Evolutionary conservation across 2,888 invertebrate species (phyloP), one percentile per base, ranked within the genome.

Genomic region (Trissolcus brochymenae): DNA sequence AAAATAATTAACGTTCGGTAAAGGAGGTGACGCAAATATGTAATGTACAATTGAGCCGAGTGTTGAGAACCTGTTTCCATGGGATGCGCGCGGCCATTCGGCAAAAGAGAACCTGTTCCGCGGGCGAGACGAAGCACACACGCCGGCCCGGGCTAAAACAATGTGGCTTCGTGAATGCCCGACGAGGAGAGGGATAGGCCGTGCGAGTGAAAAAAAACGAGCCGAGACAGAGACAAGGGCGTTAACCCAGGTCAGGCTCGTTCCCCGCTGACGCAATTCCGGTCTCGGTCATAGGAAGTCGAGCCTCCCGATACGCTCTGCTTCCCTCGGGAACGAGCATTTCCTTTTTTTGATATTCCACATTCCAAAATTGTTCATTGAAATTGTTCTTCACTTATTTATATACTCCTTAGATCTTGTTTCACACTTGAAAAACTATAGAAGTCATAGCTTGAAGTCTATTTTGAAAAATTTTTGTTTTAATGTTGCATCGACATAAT

Each of bases 21-120:
- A 46, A 60, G 60, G 64, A 76, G 71, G 71, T 66, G 70, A 57
- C 51, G 60, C 53, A 66, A 71, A 76, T 66, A 61, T 64, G 50
- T 59, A 43, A 62, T 40, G 74, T 49, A 49, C 64, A 64, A 56
- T 70, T 56, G 57, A 70, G 61, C 19, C 61, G 61, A 51, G 46
- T 54, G 64, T 19, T 62, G 53, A 53, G 80, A 82, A 82, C 82
- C 82, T 81, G 82, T 81, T 81, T 77, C 50, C 71, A 64, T 65
- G 60, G 78, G 74, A 71, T 57, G 16, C 14, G 71, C 64, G 55
- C 75, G 68, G 70, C 70, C 74, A 57, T 61, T 67, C 53, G 75
- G 41, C 75, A 61, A 74, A 74, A 17, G 19, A 11, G 75, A 75
- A 80, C 79, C 77, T 79, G 82, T 79, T 81, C 78, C 61, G 73